Percentiles rank a stretch among this genome's conserved stretches.
Conservation (phyloP, 1,140 invertebrate genomes). For the Ceratina calcarata region DNA sequence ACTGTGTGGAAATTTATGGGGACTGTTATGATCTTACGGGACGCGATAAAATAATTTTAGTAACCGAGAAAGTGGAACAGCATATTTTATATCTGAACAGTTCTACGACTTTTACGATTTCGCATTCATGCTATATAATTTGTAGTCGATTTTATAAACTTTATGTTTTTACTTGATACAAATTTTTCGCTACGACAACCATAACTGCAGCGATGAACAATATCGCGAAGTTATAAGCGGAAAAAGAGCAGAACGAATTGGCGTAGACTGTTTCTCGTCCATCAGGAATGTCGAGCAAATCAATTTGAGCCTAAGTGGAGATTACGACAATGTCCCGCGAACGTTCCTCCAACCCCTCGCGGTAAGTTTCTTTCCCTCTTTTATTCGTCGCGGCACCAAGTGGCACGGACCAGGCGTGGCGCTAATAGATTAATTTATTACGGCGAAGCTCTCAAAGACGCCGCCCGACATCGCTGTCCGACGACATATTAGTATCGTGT, state of each 20-base stretch:
- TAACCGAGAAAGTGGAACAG: no score
- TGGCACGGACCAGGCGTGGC: conserved; percentile 49
- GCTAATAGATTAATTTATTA: conserved; percentile 80
- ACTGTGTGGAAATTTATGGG: neutral
- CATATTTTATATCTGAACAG: neutral
- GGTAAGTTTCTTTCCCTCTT: conserved; percentile 13
- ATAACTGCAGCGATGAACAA: neutral
- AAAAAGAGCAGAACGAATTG: conserved; percentile 3
- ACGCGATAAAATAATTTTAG: neutral
- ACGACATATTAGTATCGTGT: conserved; percentile 76
- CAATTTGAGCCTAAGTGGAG: conserved; percentile 79
- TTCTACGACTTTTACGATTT: neutral
- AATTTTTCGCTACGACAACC: neutral
- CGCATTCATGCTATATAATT: no score
- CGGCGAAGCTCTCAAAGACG: conserved; percentile 75
- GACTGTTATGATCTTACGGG: neutral
- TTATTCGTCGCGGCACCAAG: conserved; percentile 30
- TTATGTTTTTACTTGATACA: neutral
- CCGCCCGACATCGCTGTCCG: conserved; percentile 65
- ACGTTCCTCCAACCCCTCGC: neutral
- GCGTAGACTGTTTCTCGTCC: conserved; percentile 35
- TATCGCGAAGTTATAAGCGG: neutral
- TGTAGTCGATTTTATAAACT: neutral
- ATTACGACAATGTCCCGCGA: conserved; percentile 66
- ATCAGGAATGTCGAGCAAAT: conserved; percentile 65